Percentiles rank a stretch among this genome's conserved stretches.
phyloP scores from a whole-genome alignment of 2,888 invertebrate genomes.

The Ischnura elegans region DNA sequence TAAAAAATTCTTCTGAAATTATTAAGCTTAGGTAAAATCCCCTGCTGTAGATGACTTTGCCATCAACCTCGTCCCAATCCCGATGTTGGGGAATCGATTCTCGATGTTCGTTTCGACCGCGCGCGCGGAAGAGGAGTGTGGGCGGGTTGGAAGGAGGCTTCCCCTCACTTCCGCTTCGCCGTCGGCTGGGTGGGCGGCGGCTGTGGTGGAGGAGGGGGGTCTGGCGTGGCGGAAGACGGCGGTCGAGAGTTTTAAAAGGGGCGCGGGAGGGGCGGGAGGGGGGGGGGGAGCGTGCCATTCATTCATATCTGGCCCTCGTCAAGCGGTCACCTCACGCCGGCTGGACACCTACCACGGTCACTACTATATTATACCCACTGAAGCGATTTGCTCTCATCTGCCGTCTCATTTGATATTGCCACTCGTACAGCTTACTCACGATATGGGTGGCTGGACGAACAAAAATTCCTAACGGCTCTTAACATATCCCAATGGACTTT shows the following conservation, averaged over 20 bases:
- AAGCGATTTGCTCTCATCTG: neutral
- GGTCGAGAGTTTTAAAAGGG: too few species aligned
- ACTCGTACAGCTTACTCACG: too few species aligned
- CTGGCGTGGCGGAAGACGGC: too few species aligned
- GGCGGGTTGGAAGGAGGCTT: neutral
- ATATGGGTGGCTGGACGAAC: too few species aligned
- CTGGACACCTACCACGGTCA: neutral
- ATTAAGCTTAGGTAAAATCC: too few species aligned
- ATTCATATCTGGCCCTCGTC: constrained; percentile 42
- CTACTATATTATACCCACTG: neutral
- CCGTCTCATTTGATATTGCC: constrained; percentile 48
- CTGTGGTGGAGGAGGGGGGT: neutral
- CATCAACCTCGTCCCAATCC: neutral
- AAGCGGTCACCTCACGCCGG: constrained; percentile 35
- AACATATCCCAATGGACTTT: too few species aligned
- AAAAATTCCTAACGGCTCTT: too few species aligned
- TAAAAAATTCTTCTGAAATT: too few species aligned
- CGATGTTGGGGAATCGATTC: neutral
- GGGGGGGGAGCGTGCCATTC: constrained; percentile 41
- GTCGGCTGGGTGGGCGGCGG: constrained; percentile 54
- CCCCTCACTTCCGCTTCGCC: constrained; percentile 61
- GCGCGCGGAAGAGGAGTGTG: constrained; percentile 14
- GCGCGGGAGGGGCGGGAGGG: neutral
- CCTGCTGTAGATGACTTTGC: too few species aligned
- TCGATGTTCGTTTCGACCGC: neutral